phyloP scores from a whole-genome alignment of 2,888 invertebrate species.

The Marasmarcha lunaedactyla region DNA sequence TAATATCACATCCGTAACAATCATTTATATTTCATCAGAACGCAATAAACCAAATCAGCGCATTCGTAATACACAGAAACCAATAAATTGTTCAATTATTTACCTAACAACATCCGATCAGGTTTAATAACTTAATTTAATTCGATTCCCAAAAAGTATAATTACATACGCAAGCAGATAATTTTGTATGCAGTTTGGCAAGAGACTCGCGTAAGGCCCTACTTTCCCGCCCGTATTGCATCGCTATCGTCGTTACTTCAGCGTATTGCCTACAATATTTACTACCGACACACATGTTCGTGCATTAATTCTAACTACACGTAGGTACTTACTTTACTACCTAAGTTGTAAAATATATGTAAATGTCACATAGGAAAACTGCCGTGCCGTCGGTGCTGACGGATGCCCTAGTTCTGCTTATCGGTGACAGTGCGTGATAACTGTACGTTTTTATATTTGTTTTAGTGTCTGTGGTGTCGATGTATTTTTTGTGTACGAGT shows the following conservation, averaged over 20 bases:
- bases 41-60: too few species aligned
- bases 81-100: too few species aligned
- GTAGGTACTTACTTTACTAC: neutral
- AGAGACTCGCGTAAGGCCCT: neutral
- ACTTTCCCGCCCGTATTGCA: slow-evolving; percentile 1
- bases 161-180: too few species aligned
- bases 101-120: too few species aligned
- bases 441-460: neutral
- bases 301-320: neutral
- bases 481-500: slow-evolving; percentile 4
- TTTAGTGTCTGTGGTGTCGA: neutral
- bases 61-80: too few species aligned
- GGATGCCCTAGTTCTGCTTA: slow-evolving; percentile 29
- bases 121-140: too few species aligned
- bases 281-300: neutral
- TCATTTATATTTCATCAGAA: too few species aligned
- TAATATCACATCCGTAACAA: too few species aligned
- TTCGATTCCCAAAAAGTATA: too few species aligned
- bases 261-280: neutral
- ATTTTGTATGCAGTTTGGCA: neutral
- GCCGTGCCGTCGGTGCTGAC: too few species aligned
- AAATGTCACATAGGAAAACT: too few species aligned
- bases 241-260: neutral
- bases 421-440: slow-evolving; percentile 27
- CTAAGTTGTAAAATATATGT: too few species aligned